Percentiles rank a stretch among this genome's conserved stretches.
phyloP scores from a whole-genome alignment of 2,113 vertebrate species.

The Phyllostomus discolor region DNA sequence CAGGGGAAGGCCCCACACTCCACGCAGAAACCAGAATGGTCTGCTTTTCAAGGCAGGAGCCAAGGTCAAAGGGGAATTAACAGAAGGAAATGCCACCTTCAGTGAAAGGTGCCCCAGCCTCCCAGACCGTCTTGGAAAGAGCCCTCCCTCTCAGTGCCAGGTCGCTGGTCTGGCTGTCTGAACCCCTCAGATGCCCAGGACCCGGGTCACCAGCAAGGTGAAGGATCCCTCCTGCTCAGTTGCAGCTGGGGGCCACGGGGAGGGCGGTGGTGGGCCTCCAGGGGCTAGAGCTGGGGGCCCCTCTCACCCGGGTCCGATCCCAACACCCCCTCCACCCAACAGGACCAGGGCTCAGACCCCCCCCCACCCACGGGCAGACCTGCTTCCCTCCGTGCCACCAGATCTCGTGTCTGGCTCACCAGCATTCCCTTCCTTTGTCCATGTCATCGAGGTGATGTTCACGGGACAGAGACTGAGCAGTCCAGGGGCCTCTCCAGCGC shows the following conservation, averaged over 20 bases:
- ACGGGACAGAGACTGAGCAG: not conserved
- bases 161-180: not conserved
- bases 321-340: not conserved
- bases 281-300: not conserved
- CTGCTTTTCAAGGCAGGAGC: not conserved
- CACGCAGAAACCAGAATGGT: not conserved
- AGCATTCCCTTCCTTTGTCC: not conserved
- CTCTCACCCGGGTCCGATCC: not conserved
- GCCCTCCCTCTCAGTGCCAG: not conserved
- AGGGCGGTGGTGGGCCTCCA: not conserved
- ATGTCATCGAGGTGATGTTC: not conserved
- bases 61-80: not conserved
- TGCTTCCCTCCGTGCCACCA: not conserved
- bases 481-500: not conserved
- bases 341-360: not conserved
- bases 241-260: not conserved
- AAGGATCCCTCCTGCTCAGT: not conserved
- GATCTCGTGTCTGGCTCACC: not conserved
- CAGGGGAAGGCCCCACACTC: not conserved
- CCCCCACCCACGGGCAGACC: fast-evolving
- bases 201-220: not conserved
- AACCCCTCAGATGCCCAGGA: not conserved
- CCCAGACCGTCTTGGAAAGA: too few species aligned
- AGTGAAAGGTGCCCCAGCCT: not conserved
- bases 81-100: not conserved